Conservation (phyloP, 2,888 invertebrate species). For the Argynnis bischoffii region DNA sequence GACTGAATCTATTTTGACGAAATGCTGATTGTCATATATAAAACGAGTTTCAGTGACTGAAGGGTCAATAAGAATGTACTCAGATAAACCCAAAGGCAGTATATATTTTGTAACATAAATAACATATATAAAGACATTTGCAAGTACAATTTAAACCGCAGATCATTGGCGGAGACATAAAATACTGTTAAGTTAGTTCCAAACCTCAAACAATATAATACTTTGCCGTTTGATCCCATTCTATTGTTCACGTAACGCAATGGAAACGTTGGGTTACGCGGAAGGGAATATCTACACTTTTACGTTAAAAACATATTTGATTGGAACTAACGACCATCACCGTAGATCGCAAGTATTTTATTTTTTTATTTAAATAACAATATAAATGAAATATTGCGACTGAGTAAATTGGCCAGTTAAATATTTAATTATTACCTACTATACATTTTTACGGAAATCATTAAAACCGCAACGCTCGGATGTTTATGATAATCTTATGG, state of each 20-base stretch:
- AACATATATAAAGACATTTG: too few species aligned
- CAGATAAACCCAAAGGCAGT: too few species aligned
- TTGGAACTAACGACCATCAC: neutral
- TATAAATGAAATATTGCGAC: too few species aligned
- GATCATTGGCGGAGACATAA: neutral
- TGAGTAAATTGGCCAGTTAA: too few species aligned
- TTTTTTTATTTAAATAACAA: too few species aligned
- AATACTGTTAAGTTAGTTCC: neutral
- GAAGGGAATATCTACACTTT: neutral
- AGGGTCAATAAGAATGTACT: too few species aligned
- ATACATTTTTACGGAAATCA: slow-evolving; percentile 10
- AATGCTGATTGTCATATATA: too few species aligned
- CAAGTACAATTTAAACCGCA: neutral
- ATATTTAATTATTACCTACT: too few species aligned
- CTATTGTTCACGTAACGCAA: slow-evolving; percentile 30
- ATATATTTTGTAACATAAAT: too few species aligned
- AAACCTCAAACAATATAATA: slow-evolving; percentile 21
- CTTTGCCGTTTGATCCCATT: slow-evolving; percentile 24
- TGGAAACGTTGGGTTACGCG: slow-evolving; percentile 24
- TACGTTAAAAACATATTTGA: neutral
- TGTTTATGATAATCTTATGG: slow-evolving; percentile 5
- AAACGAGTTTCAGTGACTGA: too few species aligned
- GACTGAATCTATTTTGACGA: too few species aligned
- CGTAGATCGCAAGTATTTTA: too few species aligned
- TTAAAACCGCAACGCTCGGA: slow-evolving; percentile 8